These are phyloP conservation scores for Potamilus streckersoni DNA, from an alignment of 1,140 invertebrate genomes.

Conservation along the genomic window DNA sequence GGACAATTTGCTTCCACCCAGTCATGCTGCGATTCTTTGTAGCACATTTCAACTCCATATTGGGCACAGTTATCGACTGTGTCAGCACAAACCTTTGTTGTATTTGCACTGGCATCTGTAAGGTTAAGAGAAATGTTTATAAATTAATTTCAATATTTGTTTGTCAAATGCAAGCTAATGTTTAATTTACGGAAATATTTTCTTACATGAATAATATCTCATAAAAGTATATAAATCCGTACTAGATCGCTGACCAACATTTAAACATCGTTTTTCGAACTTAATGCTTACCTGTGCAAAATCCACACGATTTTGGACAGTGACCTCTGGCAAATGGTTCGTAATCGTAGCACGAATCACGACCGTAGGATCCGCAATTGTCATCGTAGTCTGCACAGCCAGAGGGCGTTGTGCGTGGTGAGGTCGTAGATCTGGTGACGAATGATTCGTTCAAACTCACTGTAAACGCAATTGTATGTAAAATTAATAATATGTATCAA, in stretches of 20 bases:
- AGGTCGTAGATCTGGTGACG: background rate
- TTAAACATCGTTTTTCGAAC: background rate
- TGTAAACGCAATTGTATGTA: too few species aligned
- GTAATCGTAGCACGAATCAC: conserved; percentile 11
- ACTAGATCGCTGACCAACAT: too few species aligned
- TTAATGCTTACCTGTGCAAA: background rate
- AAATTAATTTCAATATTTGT: too few species aligned
- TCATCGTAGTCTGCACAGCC: conserved; percentile 25
- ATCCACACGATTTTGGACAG: too few species aligned
- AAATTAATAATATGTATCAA: too few species aligned
- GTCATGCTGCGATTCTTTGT: background rate
- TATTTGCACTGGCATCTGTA: too few species aligned
- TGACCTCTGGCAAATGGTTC: background rate
- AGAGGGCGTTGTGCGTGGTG: background rate
- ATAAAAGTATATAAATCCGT: too few species aligned
- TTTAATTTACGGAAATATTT: too few species aligned
- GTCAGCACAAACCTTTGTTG: conserved; percentile 4
- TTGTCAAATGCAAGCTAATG: too few species aligned
- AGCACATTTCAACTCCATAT: conserved; percentile 9
- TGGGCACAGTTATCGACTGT: conserved; percentile 1
- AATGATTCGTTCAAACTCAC: too few species aligned
- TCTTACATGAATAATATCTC: too few species aligned
- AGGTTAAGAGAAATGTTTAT: too few species aligned
- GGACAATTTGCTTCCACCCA: conserved; percentile 20
- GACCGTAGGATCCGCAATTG: conserved; percentile 28